Percentiles rank a stretch among this genome's conserved stretches.
These are phyloP conservation scores for Halictus rubicundus DNA, from an alignment of 1,140 invertebrate species.

Conservation along the genomic window DNA sequence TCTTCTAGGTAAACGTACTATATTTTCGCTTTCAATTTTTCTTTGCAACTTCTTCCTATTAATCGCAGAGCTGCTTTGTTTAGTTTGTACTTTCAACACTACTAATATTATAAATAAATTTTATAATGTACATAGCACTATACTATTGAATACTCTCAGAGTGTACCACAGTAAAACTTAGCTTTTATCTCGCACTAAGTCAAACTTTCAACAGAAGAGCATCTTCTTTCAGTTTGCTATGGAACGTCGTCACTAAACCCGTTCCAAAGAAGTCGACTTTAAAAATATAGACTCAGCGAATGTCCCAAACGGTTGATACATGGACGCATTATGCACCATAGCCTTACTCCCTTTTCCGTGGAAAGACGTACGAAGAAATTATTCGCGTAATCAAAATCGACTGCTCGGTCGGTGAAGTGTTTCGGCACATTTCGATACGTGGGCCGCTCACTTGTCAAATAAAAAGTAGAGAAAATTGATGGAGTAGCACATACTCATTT, in stretches of 20 bases:
- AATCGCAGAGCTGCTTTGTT: conserved; percentile 70
- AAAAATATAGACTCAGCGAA: background rate
- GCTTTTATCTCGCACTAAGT: background rate
- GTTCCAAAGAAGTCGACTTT: background rate
- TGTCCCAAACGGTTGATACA: background rate
- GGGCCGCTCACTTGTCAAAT: background rate
- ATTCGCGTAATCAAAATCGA: background rate
- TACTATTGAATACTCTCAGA: too few relatives aligned
- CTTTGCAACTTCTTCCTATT: conserved; percentile 72
- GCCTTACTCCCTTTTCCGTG: background rate
- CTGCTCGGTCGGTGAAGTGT: background rate
- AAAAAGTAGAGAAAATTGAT: too few relatives aligned
- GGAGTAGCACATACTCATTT: too few relatives aligned
- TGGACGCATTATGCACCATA: background rate
- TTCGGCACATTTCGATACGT: background rate
- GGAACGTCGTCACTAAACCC: background rate
- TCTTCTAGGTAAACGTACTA: conserved; percentile 62
- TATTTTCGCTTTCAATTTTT: conserved; percentile 73
- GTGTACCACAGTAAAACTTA: background rate
- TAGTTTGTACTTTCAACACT: too few relatives aligned
- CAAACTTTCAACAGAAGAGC: conserved; percentile 23
- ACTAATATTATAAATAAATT: too few relatives aligned
- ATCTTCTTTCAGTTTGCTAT: background rate
- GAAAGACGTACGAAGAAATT: conserved; percentile 6
- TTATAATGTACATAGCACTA: too few relatives aligned